Percentiles rank a stretch among this genome's conserved stretches.
These are phyloP conservation scores for Emydoidea blandingii DNA, from an alignment of 2,797 vertebrate species.

Conservation along the genomic window DNA sequence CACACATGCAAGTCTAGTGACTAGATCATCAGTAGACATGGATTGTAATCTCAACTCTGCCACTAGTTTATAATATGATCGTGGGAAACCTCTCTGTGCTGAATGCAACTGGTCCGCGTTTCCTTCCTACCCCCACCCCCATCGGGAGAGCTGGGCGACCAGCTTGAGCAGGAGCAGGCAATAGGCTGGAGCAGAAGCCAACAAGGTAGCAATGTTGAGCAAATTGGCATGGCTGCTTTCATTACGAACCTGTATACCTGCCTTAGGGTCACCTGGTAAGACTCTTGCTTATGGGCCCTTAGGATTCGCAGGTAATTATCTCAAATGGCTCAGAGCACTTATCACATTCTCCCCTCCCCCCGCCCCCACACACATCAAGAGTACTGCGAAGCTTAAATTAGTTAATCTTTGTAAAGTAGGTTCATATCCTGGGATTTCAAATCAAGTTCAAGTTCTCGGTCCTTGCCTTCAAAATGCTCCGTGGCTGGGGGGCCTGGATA, in stretches of 20 bases:
- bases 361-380: not conserved
- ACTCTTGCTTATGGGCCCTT: not conserved
- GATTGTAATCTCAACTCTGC: not conserved
- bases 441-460: not conserved
- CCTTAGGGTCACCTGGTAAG: not conserved
- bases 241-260: not conserved
- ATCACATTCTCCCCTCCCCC: not conserved
- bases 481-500: not conserved
- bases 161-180: no score
- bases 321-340: not conserved
- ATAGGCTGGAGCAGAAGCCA: not conserved
- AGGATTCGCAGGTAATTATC: not conserved
- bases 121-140: not conserved
- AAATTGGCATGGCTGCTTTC: not conserved
- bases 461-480: not conserved
- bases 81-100: not conserved
- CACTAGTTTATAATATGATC: not conserved
- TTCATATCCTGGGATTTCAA: not conserved
- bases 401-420: not conserved
- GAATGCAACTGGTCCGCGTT: not conserved
- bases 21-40: not conserved
- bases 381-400: no score
- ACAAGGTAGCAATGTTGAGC: conserved; percentile 58
- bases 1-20: not conserved
- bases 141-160: no score